Conservation (phyloP, 1,140 invertebrate species). For the Papilio polyxenes region DNA sequence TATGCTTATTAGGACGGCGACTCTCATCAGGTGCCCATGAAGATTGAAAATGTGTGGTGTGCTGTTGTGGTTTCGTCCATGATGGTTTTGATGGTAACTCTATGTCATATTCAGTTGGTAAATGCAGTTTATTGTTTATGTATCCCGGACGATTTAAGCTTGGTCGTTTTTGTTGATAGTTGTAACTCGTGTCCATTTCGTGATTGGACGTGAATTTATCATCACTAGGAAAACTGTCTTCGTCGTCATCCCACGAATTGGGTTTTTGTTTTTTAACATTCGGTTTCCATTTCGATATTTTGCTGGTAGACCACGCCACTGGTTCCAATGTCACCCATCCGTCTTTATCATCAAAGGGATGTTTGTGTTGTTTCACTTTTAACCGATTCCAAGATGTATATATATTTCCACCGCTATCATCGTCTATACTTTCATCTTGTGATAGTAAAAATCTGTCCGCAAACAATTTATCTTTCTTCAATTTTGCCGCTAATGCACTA, state of each 20-base stretch:
- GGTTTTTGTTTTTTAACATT: conserved; percentile 80
- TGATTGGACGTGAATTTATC: conserved; percentile 60
- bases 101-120: conserved; percentile 63
- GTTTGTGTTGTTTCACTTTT: conserved; percentile 80
- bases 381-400: conserved; percentile 78
- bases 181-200: conserved; percentile 58
- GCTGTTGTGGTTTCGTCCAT: conserved; percentile 68
- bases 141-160: conserved; percentile 60
- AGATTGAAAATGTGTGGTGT: conserved; percentile 57
- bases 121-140: conserved; percentile 71
- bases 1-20: conserved; percentile 69
- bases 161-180: conserved; percentile 66
- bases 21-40: conserved; percentile 71
- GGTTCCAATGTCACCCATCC: conserved; percentile 90
- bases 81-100: conserved; percentile 72
- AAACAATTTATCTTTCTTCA: conserved; percentile 66
- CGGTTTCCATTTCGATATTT: conserved; percentile 89
- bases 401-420: conserved; percentile 67
- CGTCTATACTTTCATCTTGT: conserved; percentile 60
- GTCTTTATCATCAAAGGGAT: conserved; percentile 85
- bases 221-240: conserved; percentile 64
- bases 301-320: conserved; percentile 89
- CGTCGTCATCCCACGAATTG: conserved; percentile 68
- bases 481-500: conserved; percentile 69
- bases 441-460: conserved; percentile 59